Conservation (phyloP, 2,113 vertebrate genomes). For the Sinocyclocheilus anophthalmus region DNA sequence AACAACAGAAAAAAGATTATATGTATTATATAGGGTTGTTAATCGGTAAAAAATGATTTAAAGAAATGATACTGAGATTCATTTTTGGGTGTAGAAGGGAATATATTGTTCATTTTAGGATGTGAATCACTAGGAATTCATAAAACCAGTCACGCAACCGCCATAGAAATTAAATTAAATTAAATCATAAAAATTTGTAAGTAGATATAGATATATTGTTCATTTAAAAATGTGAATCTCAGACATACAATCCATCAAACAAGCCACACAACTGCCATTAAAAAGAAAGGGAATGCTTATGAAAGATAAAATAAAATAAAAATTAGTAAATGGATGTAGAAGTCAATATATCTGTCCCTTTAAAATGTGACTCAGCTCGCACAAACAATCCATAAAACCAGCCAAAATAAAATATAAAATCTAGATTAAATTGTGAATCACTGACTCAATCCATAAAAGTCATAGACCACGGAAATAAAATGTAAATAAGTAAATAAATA, state of each 20-base stretch:
- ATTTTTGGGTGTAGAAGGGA: neutral
- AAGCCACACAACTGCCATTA: neutral
- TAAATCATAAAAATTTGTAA: too few relatives aligned
- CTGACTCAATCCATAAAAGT: too few relatives aligned
- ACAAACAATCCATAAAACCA: neutral
- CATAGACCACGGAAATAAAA: neutral
- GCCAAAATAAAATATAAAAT: neutral
- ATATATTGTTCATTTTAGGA: neutral
- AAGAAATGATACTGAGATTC: neutral
- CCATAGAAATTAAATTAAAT: neutral
- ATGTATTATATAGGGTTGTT: neutral
- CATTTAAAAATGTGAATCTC: neutral
- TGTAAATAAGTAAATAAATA: too few relatives aligned
- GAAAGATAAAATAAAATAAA: neutral
- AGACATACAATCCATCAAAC: neutral
- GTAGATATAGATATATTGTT: neutral
- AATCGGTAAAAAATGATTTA: neutral
- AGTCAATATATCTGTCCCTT: too few relatives aligned
- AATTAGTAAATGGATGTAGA: too few relatives aligned
- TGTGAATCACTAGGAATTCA: neutral
- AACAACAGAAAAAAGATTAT: neutral
- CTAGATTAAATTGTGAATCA: too few relatives aligned
- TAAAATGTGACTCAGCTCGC: too few relatives aligned
- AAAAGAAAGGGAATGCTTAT: neutral
- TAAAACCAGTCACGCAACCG: neutral